phyloP scores from a whole-genome alignment of 2,888 invertebrate genomes.

The Agrilus mali region DNA sequence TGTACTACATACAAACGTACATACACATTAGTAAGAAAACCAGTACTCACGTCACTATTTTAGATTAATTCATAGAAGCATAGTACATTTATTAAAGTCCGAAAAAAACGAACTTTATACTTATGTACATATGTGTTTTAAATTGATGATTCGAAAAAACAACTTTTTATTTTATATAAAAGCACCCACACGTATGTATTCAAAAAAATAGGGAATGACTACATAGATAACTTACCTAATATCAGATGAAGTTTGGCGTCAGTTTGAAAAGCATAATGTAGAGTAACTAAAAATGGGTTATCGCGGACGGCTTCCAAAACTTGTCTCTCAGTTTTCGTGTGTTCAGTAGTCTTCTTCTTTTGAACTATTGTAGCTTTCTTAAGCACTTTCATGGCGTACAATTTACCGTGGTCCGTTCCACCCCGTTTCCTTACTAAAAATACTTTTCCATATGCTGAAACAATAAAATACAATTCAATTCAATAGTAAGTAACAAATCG shows the following conservation, averaged over 20 bases:
- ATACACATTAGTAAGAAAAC: no score
- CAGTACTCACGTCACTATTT: no score
- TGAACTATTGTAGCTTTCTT: constrained; percentile 91
- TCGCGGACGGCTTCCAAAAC: constrained; percentile 90
- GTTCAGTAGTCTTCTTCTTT: constrained; percentile 91
- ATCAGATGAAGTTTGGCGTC: constrained; percentile 93
- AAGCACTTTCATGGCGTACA: constrained; percentile 97
- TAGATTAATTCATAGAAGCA: no score
- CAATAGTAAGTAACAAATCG: no score
- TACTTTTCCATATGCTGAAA: constrained; percentile 87
- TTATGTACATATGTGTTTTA: no score
- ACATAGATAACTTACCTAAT: constrained; percentile 57
- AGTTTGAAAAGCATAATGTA: constrained; percentile 98
- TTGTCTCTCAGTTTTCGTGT: constrained; percentile 93
- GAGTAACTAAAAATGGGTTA: constrained; percentile 90
- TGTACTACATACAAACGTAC: no score
- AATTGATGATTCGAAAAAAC: no score
- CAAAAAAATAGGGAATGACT: no score
- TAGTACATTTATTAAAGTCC: no score
- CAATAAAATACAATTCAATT: constrained; percentile 22
- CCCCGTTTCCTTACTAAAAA: constrained; percentile 88
- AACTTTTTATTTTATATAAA: no score
- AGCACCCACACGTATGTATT: no score
- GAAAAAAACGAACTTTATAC: no score
- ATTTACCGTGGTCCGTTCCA: constrained; percentile 72